Base-by-base conservation (phyloP, 2,113 vertebrate species). In the Sylvia atricapilla region DNA sequence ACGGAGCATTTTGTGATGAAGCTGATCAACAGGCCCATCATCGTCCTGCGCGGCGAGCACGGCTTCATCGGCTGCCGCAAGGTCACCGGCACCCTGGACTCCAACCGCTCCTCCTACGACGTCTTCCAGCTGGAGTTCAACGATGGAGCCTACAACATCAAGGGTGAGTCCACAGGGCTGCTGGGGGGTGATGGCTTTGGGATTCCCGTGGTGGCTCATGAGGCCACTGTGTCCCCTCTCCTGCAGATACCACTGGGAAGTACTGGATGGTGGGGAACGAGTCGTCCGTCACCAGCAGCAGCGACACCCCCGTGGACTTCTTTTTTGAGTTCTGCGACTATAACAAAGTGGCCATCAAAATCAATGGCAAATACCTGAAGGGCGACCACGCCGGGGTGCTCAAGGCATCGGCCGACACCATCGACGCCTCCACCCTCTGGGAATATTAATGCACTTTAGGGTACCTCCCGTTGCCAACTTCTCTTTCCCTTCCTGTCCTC, bases 51-150 rank as follows among this genome's bases (percentile, higher is more conserved):
- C 0, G 99, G 99, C 1, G 99, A 99, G 82, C 99, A 99, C 3
- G 99, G 99, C 91, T 99, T 99, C 98, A 99, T 99, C 3, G 99
- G 99, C 86, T 99, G 99, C 98, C 98, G 99, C 84, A 99, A 99
- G 97, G 98, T 99, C 94, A 99, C 99, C 0, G 99, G 99, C 24
- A 99, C 99, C 41, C 98, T 99, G 96, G 99, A 99, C 77, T 99
- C 98, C 75, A 99, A 99, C 97, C 99, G 99, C 70, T 99, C 99
- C 56, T 98, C 98, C 95, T 99, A 99, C 0, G 99, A 99, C 2
- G 99, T 99, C 96, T 99, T 99, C 97, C 99, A 99, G 69, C 98
- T 99, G 95, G 98, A 99, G 96, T 99, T 99, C 97, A 98, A 96
- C 2, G 98, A 99, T 0, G 99, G 99, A 0, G 99, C 99, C 50